Evolutionary conservation across 2,113 vertebrate genomes (phyloP).

Genomic region (Numida meleagris): DNA sequence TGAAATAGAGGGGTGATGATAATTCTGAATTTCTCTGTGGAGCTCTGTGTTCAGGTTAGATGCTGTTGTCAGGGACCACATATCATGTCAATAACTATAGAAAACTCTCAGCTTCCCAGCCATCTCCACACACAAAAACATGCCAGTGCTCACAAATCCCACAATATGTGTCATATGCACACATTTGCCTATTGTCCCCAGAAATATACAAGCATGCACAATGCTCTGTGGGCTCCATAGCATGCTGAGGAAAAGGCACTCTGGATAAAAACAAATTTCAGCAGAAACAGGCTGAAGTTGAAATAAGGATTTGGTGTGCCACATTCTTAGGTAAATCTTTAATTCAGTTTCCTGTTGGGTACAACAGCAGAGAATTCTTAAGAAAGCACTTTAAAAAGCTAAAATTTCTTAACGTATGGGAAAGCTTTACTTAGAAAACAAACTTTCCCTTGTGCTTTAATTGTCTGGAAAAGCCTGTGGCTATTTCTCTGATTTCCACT

Average conservation of each 20-base stretch:
- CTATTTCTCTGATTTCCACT: background rate
- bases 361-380: background rate
- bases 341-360: background rate
- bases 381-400: background rate
- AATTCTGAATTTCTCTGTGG: background rate
- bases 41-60: background rate
- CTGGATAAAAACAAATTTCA: background rate
- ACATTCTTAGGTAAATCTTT: background rate
- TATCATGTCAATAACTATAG: background rate
- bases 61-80: background rate
- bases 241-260: background rate
- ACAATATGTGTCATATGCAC: background rate
- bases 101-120: background rate
- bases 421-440: background rate
- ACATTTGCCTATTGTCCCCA: fast-evolving
- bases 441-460: background rate
- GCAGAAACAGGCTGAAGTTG: background rate
- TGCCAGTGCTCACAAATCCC: background rate
- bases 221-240: background rate
- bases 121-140: background rate
- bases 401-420: background rate
- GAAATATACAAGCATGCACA: background rate
- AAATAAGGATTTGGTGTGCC: background rate
- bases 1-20: background rate
- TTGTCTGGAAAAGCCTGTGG: conserved; percentile 1